Evolutionary conservation across 2,797 vertebrate genomes (phyloP).

Genomic region (Ctenosaura bakeri): DNA sequence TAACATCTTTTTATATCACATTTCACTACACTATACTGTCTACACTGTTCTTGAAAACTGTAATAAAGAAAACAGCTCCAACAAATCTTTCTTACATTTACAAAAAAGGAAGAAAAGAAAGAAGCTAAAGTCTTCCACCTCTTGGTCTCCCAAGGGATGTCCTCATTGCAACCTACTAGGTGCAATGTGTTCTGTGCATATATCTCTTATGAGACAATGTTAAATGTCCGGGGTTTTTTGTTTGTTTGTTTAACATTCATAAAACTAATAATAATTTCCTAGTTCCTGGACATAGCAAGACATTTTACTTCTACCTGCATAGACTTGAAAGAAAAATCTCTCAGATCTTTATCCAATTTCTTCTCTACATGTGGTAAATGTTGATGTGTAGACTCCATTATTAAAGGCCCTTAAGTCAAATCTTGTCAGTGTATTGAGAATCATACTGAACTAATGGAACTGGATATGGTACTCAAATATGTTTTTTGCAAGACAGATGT

Average conservation of each 20-base stretch:
- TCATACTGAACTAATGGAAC: not conserved
- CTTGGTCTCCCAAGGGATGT: not conserved
- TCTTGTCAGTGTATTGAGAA: not conserved
- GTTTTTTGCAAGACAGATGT: not conserved
- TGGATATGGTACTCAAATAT: not conserved
- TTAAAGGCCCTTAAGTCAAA: not conserved
- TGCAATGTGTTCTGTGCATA: not conserved
- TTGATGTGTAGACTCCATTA: not conserved
- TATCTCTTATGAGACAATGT: not conserved
- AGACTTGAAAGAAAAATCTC: not conserved
- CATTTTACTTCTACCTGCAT: not conserved
- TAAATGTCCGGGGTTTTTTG: no score
- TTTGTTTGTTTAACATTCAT: not conserved
- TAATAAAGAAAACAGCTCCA: constrained; percentile 27
- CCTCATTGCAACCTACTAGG: not conserved
- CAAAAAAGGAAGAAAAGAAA: not conserved
- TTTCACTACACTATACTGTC: not conserved
- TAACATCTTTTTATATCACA: not conserved
- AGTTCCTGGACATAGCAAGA: not conserved
- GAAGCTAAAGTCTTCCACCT: not conserved
- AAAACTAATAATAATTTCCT: not conserved
- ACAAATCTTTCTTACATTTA: constrained; percentile 26
- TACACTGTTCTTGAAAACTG: constrained; percentile 2
- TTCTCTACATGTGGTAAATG: not conserved
- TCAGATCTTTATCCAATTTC: not conserved